phyloP scores from a whole-genome alignment of 2,888 invertebrate genomes.

The Heteromyza rotundicornis region DNA sequence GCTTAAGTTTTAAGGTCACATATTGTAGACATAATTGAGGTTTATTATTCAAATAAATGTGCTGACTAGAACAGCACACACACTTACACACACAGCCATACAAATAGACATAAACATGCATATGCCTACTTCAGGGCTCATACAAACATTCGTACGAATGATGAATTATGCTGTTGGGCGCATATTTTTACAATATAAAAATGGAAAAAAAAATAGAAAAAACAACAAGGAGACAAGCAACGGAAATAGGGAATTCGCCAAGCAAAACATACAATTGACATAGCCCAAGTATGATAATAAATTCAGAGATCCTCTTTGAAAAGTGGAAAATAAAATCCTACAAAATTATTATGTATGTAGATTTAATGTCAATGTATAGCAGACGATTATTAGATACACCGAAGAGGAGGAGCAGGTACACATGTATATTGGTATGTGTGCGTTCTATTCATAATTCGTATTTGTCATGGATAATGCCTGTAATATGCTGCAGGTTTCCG shows the following conservation, averaged over 20 bases:
- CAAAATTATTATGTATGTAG: not conserved
- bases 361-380: not conserved
- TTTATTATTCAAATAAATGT: slow-evolving; percentile 21
- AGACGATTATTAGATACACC: not conserved
- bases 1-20: slow-evolving; percentile 16
- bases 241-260: not conserved
- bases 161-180: no score
- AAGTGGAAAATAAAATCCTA: not conserved
- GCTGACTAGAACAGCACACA: slow-evolving; percentile 4
- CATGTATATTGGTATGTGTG: not conserved
- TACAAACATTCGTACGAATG: no score
- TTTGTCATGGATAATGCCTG: not conserved
- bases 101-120: no score
- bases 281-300: not conserved
- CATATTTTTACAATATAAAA: no score
- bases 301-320: not conserved
- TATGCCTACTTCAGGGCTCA: no score
- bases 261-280: not conserved
- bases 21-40: slow-evolving; percentile 21
- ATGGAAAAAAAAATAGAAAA: no score
- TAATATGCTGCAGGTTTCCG: no score
- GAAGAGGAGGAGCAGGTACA: no score
- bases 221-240: no score
- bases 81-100: not conserved
- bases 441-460: no score